Evolutionary conservation across 1,140 invertebrate genomes (phyloP).

Genomic region (Gonatopus flavifemur): DNA sequence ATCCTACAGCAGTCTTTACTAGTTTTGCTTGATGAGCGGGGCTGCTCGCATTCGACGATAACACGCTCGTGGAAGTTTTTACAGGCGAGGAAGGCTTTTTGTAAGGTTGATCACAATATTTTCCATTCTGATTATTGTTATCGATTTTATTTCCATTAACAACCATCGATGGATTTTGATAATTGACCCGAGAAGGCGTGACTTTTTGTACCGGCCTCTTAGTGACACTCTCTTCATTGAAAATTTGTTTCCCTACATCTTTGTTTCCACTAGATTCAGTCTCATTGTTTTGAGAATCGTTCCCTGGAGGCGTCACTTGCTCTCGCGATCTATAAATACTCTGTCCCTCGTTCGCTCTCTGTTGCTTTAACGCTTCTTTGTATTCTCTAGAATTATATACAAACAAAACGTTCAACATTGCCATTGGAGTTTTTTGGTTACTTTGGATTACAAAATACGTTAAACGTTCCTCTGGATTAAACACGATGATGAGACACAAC

Average conservation of each 20-base stretch:
- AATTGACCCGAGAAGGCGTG: slow-evolving; percentile 58
- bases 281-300: slow-evolving; percentile 43
- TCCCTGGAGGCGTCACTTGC: slow-evolving; percentile 40
- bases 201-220: slow-evolving; percentile 65
- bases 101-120: slow-evolving; percentile 58
- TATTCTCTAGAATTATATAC: slow-evolving; percentile 68
- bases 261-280: slow-evolving; percentile 28
- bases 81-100: slow-evolving; percentile 73
- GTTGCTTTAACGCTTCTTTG: slow-evolving; percentile 83
- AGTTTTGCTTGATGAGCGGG: slow-evolving; percentile 57
- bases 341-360: slow-evolving; percentile 72
- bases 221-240: slow-evolving; percentile 43
- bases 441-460: slow-evolving; percentile 1
- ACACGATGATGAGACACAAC: neutral
- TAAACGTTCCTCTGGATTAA: no score
- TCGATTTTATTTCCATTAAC: slow-evolving; percentile 56
- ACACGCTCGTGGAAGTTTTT: slow-evolving; percentile 60
- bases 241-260: slow-evolving; percentile 43
- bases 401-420: neutral
- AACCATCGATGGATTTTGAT: slow-evolving; percentile 39
- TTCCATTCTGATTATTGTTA: slow-evolving; percentile 47
- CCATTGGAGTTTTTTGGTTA: neutral
- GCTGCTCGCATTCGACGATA: slow-evolving; percentile 43
- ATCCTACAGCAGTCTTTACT: slow-evolving; percentile 62
- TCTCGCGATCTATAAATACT: slow-evolving; percentile 70